Base-by-base conservation (phyloP, 92 coral and sea anemone species). In the Ricordea florida region DNA sequence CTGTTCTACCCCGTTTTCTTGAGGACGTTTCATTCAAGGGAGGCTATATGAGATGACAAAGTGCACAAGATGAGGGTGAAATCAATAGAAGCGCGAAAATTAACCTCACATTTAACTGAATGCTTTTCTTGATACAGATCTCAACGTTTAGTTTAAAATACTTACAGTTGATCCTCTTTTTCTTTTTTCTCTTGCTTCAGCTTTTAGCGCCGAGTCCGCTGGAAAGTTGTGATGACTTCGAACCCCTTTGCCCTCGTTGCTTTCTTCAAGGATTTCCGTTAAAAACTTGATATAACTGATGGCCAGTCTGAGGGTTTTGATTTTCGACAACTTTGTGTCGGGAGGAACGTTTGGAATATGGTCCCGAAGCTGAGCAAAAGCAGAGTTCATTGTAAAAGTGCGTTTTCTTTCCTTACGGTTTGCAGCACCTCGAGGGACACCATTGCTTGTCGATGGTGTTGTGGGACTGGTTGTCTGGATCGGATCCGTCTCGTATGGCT, bases 341-440 rank as follows among this genome's bases (percentile, higher is more conserved):
- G 89, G 87, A 0, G 98, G 98, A 34, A 94, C 98, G 51, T 94
- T 94, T 1, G 98, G 98, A 36, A 94, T 94, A 72, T 93, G 93
- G 38, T 92, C 90, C 21, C 98, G 89, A 11, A 94, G 85, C 45
- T 94, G 97, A 51, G 93, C 91, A 49, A 94, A 94, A n/a, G 98
- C 98, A 43, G 91, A 74, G 72, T 94, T 94, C 90, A 94, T 94
- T 6, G 97, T 91, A 21, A 84, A 87, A 15, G 98, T 94, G 37
- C 98, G 96, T 71, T 85, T 92, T 69, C 98, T 43, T 24, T 94
- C 98, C 62, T 94, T 94, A 60, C 98, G 85, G 78, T 94, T 94
- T 14, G 98, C 93, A 29, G 80, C 56, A 3, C 79, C 86, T 16
- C 96, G 88, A 37, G 79, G 72, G 32, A 79, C n/a, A 53, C 62